These are phyloP conservation scores for Malurus cyaneus DNA, from an alignment of 2,113 vertebrate genomes.

Conservation along the genomic window DNA sequence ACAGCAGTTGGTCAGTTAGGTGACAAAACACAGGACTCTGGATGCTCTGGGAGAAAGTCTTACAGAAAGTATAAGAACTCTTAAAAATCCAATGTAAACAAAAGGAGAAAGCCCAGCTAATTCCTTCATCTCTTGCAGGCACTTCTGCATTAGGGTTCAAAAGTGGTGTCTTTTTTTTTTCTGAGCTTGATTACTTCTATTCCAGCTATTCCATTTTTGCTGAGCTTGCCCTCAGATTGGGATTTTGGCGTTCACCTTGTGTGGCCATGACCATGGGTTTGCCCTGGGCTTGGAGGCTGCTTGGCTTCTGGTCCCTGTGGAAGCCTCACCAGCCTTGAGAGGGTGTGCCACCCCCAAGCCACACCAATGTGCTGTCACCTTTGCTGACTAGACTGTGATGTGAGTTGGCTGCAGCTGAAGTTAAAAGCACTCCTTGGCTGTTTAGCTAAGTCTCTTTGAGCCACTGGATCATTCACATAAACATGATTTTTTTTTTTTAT, in stretches of 20 bases:
- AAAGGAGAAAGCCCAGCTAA: not conserved
- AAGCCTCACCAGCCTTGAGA: too few species aligned
- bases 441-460: not conserved
- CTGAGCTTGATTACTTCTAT: not conserved
- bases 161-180: not conserved
- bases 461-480: not conserved
- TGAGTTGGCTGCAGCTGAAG: not conserved
- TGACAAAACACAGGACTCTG: not conserved
- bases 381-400: rapidly evolving
- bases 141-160: not conserved
- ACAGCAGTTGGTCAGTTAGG: not conserved
- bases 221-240: not conserved
- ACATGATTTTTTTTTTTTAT: too few species aligned
- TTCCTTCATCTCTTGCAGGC: not conserved
- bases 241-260: not conserved
- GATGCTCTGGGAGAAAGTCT: not conserved
- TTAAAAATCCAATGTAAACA: not conserved
- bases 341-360: not conserved
- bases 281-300: rapidly evolving
- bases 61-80: not conserved
- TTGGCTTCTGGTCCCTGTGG: not conserved
- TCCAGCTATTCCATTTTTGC: not conserved
- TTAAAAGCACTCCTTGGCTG: not conserved
- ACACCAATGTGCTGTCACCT: not conserved
- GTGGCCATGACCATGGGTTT: rapidly evolving